Evolutionary conservation across 2,113 vertebrate genomes (phyloP), one percentile per base, ranked within the genome.

Genomic region (Perccottus glenii): DNA sequence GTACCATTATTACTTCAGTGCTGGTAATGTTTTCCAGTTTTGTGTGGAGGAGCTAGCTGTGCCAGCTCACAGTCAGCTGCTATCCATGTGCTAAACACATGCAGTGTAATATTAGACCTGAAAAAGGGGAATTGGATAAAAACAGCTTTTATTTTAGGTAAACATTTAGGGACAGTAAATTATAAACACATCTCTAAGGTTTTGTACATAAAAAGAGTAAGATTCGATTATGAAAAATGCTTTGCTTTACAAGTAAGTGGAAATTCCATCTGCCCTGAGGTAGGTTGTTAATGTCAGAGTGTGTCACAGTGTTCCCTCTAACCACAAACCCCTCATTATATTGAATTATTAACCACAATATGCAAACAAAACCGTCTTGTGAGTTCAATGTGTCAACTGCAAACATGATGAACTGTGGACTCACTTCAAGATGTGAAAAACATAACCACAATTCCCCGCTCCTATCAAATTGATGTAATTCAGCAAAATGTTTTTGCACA

Each of bases 51-150:
- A 67, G 5, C 33, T 36, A 53, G 70, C 86, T 84, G 11, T 67
- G 67, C 62, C 76, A 86, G 53, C 87, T 88, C 86, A 90, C 43
- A 55, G 53, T 85, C 89, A 89, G 70, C 83, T 82, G 87, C 42
- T 60, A 45, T 36, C 35, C 40, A 8, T 47, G 9, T 55, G 47
- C 48, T 6, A 11, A 16, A 67, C 56, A 75, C 55, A 67, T 38
- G 61, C 2, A 5, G 15, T 60, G 60, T 87, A 77, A 80, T 80
- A 67, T 78, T 81, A 78, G 62, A 58, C 11, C 1, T 58, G 36
- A 52, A 62, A 66, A 76, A 70, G 60, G 6, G 71, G 74, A 84
- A 70, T 12, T 0, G 15, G 14, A 33, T 38, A 15, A 19, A 61
- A 53, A 61, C 16, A 16, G 58, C 56, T 63, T 6, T 4, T 10